Evolutionary conservation across 2,113 vertebrate genomes (phyloP).

Genomic region (Oreochromis aureus): DNA sequence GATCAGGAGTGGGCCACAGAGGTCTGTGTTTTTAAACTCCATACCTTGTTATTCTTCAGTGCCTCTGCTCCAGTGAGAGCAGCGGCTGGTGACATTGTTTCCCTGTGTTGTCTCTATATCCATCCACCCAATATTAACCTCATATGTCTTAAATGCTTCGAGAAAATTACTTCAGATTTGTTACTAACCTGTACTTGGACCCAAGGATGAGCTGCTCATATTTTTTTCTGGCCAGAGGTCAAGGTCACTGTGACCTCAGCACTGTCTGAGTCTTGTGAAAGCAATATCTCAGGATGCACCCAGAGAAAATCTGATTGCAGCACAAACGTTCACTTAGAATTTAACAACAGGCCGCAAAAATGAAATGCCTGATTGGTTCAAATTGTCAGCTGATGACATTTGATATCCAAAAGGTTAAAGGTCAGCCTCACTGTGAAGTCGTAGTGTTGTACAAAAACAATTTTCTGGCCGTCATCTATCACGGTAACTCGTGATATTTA

Average conservation of each 20-base stretch:
- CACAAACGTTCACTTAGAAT: not conserved
- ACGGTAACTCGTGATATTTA: not conserved
- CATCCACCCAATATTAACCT: not conserved
- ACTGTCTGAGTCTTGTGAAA: not conserved
- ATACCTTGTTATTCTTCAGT: not conserved
- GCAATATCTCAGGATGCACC: not conserved
- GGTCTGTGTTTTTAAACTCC: not conserved
- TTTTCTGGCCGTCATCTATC: not conserved
- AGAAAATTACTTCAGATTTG: not conserved
- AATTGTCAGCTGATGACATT: not conserved
- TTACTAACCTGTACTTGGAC: not conserved
- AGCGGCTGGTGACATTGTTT: not conserved
- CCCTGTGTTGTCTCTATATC: not conserved
- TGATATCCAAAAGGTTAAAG: not conserved
- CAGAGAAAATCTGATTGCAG: not conserved
- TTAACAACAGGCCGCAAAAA: not conserved
- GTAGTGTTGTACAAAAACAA: not conserved
- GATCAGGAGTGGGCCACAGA: not conserved
- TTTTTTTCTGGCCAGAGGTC: not conserved
- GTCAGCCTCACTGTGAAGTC: not conserved
- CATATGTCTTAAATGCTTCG: not conserved
- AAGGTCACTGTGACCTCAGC: not conserved
- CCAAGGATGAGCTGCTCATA: not conserved
- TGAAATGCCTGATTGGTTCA: not conserved
- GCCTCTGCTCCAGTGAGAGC: not conserved